Conservation (phyloP, 2,113 vertebrate genomes). For the Peromyscus polionotus region DNA sequence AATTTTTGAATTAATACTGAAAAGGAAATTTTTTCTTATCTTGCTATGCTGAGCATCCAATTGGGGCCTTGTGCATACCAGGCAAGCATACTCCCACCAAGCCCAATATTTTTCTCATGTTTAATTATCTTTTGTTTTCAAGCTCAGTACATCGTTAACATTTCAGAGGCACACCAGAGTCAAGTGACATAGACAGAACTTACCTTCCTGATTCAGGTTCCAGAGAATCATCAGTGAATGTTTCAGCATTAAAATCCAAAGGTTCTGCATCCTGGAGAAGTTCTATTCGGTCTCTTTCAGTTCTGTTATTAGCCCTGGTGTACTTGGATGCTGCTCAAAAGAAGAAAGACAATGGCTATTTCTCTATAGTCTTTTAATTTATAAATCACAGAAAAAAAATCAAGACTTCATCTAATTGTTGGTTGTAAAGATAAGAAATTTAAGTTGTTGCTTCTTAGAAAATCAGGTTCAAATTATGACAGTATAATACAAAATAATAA, state of each 20-base stretch:
- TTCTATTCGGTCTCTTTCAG: conserved; percentile 95
- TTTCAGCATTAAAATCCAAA: conserved; percentile 95
- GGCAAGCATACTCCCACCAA: neutral
- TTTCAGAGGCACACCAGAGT: neutral
- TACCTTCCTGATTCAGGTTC: conserved; percentile 92
- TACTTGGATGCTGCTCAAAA: conserved; percentile 92
- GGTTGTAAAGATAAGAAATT: conserved; percentile 24
- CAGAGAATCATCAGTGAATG: conserved; percentile 91
- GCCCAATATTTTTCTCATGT: neutral
- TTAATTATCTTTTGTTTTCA: conserved; percentile 20
- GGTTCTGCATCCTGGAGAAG: conserved; percentile 97
- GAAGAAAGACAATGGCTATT: neutral
- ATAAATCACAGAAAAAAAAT: conserved; percentile 7
- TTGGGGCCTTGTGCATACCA: neutral
- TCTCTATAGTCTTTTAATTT: conserved; percentile 37
- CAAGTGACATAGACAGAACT: conserved; percentile 50
- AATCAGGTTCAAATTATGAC: conserved; percentile 52
- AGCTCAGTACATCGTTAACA: conserved; percentile 30
- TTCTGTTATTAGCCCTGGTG: conserved; percentile 89
- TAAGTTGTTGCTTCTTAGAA: conserved; percentile 20
- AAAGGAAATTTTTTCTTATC: neutral
- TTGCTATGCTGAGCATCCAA: neutral
- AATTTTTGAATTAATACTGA: conserved; percentile 1
- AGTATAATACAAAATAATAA: conserved; percentile 36
- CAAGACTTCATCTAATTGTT: conserved; percentile 45